These are phyloP conservation scores for Streptopelia turtur DNA, from an alignment of 2,797 vertebrate genomes.

Conservation along the genomic window DNA sequence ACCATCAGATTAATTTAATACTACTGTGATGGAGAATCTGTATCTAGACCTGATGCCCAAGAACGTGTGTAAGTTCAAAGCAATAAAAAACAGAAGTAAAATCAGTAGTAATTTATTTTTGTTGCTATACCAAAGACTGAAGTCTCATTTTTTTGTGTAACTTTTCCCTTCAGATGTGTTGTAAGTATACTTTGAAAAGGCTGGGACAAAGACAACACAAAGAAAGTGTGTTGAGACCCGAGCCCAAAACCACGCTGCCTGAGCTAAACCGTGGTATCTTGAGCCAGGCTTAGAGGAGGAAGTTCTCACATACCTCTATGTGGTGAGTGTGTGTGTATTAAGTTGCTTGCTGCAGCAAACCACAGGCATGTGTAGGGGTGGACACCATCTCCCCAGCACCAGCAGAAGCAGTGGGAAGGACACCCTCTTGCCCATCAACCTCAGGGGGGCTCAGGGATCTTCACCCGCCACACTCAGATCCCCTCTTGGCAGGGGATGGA, in stretches of 20 bases:
- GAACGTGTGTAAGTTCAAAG: fast-evolving
- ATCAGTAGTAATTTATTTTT: neutral
- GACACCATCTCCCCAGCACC: fast-evolving
- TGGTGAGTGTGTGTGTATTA: fast-evolving
- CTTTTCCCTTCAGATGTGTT: neutral
- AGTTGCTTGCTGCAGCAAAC: neutral
- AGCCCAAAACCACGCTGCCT: fast-evolving
- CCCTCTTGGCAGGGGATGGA: neutral
- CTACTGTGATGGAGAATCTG: neutral
- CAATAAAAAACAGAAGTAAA: neutral
- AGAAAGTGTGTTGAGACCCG: neutral
- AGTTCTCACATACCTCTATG: neutral
- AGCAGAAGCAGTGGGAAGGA: neutral
- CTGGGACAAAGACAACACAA: neutral
- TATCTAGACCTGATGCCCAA: neutral
- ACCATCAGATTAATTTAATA: neutral
- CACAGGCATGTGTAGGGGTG: fast-evolving
- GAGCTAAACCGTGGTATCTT: neutral
- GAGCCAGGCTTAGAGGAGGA: neutral
- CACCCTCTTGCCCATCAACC: neutral
- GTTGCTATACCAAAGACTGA: neutral
- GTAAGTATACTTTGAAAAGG: neutral
- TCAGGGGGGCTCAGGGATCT: neutral
- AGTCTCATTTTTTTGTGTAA: neutral
- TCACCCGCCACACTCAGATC: neutral